Evolutionary conservation across 1,140 invertebrate species (phyloP), one percentile per base, ranked within the genome.

Genomic region (Elysia chlorotica): DNA sequence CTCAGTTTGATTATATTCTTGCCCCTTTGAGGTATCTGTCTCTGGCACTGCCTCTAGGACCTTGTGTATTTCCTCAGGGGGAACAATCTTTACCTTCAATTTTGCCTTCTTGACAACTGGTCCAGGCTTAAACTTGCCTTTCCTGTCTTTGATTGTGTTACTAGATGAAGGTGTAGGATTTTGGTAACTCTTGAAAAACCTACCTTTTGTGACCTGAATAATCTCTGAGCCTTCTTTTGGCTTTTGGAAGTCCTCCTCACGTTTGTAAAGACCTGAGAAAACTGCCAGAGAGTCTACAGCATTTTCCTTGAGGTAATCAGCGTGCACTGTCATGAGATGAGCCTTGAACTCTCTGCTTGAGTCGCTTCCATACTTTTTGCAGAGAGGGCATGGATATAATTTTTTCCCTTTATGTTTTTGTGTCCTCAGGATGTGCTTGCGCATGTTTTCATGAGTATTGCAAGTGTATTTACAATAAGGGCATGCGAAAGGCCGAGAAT

Each of bases 371-470:
- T 88, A 92, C 74, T 85, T 37, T 14, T 0, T 2, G 81, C 93
- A 94, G 59, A 89, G 86, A 31, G 89, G 87, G 81, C 94, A 96
- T 33, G 92, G 90, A 86, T 96, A 96, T 14, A 96, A 90, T 71
- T 86, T 91, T 79, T 92, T 90, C 3, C 93, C 93, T 0, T 90
- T 89, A 85, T 96, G 95, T 57, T 92, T 91, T 65, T 90, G 91
- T 1, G 93, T 94, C n/a, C 91, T 92, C 0, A 95, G 83, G 3
- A 95, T 91, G 86, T 96, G 95, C 80, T 95, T 96, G 1, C 94
- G 90, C 5, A 96, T 89, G 85, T 96, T 96, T 84, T 95, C 94
- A 91, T 94, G 88, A 78, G 91, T 93, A 76, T 92, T 94, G 83
- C 94, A 94, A 0, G 90, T 90, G 79, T 93, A 96, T 33, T 91